phyloP scores from a whole-genome alignment of 2,888 invertebrate genomes.

The Tachystola acroxantha region DNA sequence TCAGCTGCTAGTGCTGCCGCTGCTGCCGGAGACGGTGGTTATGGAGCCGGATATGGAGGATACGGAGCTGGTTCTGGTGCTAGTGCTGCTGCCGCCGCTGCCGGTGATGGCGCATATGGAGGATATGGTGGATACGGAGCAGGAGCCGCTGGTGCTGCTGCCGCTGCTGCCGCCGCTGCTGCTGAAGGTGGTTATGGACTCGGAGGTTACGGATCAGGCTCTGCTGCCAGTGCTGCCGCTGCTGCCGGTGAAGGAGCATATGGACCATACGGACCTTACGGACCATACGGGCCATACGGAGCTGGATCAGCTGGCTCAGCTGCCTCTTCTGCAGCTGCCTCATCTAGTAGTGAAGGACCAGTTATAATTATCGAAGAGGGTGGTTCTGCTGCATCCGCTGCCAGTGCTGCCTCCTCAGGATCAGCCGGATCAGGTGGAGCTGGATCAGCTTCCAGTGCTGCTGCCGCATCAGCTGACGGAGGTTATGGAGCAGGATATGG shows the following conservation, averaged over 20 bases:
- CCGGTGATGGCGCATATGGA: conserved; percentile 2
- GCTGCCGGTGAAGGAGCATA: background rate
- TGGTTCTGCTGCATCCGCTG: conserved; percentile 1
- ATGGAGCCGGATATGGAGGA: background rate
- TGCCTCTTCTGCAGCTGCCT: background rate
- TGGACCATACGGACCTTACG: no score
- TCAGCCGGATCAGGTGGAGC: conserved; percentile 3
- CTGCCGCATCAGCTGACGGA: background rate
- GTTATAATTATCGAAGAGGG: conserved; percentile 4
- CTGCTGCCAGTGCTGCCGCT: background rate
- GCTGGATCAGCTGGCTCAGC: no score
- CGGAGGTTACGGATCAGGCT: background rate
- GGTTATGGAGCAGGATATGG: background rate
- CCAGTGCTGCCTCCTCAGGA: background rate
- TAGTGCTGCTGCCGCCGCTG: conserved; percentile 5
- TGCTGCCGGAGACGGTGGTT: background rate
- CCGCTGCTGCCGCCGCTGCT: conserved; percentile 5
- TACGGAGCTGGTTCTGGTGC: conserved; percentile 3
- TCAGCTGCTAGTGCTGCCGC: conserved; percentile 1
- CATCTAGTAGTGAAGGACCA: conserved; percentile 6
- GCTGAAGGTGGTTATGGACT: background rate
- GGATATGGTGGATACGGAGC: background rate
- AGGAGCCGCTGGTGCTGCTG: background rate
- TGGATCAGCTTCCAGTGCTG: conserved; percentile 2
- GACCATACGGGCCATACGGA: no score